Percentiles rank a stretch among this genome's conserved stretches.
Evolutionary conservation across 1,140 invertebrate genomes (phyloP).

Genomic region (Drosophila busckii): DNA sequence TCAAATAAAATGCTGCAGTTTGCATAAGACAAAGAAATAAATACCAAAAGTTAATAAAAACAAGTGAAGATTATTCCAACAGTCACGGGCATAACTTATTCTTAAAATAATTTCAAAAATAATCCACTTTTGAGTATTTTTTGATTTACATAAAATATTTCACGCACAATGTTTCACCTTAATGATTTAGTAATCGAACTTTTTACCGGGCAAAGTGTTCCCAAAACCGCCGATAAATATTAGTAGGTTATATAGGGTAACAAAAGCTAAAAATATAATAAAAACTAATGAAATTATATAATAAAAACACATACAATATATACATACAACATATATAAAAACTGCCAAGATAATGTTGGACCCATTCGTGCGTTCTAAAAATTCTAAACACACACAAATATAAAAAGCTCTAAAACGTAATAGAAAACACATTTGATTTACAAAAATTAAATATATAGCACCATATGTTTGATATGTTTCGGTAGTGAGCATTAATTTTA

Average conservation of each 20-base stretch:
- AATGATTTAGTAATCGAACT: conserved; percentile 11
- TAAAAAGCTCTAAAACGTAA: conserved; percentile 13
- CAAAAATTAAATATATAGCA: too few species aligned
- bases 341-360: conserved; percentile 71
- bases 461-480: neutral
- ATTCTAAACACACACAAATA: conserved; percentile 7
- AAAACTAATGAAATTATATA: conserved; percentile 20
- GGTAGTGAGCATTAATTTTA: conserved; percentile 14
- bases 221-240: conserved; percentile 73
- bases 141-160: conserved; percentile 6
- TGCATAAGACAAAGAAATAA: conserved; percentile 9
- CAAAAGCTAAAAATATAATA: conserved; percentile 41
- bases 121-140: too few species aligned
- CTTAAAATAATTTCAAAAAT: neutral
- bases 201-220: conserved; percentile 63
- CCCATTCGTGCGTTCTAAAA: conserved; percentile 43
- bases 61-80: conserved; percentile 28
- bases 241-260: conserved; percentile 70
- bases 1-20: conserved; percentile 51
- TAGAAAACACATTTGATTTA: neutral
- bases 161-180: conserved; percentile 48
- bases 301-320: conserved; percentile 25
- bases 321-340: conserved; percentile 30
- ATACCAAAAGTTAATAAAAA: conserved; percentile 19
- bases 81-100: conserved; percentile 20